These are phyloP conservation scores for Pristis pectinata DNA, from an alignment of 2,797 vertebrate species.

Conservation along the genomic window DNA sequence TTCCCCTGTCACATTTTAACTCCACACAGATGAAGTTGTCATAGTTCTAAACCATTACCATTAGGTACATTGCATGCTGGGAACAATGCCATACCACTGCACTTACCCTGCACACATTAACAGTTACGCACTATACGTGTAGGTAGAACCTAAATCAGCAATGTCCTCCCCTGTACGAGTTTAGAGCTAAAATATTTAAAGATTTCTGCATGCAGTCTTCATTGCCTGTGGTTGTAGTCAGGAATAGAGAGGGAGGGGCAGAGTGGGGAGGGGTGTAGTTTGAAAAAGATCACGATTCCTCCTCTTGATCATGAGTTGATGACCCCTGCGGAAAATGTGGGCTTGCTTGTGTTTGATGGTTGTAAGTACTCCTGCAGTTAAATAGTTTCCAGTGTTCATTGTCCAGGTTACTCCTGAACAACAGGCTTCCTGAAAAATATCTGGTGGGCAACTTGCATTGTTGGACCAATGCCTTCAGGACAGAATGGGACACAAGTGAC, in stretches of 20 bases:
- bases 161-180: neutral
- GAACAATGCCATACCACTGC: neutral
- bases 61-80: neutral
- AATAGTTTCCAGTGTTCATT: neutral
- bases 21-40: neutral
- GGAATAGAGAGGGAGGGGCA: no score
- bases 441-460: no score
- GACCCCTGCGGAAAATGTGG: neutral
- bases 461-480: neutral
- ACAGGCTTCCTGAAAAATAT: neutral
- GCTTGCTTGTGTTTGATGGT: neutral
- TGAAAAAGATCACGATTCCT: neutral
- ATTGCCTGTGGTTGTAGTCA: no score
- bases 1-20: neutral
- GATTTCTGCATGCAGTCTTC: no score
- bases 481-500: neutral
- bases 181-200: no score
- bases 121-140: neutral
- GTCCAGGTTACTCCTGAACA: neutral
- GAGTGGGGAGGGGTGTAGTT: no score
- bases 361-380: neutral
- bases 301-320: neutral
- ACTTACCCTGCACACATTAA: neutral
- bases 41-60: no score
- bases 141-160: neutral